Conservation (phyloP, 2,113 vertebrate genomes). For the Furnarius figulus region DNA sequence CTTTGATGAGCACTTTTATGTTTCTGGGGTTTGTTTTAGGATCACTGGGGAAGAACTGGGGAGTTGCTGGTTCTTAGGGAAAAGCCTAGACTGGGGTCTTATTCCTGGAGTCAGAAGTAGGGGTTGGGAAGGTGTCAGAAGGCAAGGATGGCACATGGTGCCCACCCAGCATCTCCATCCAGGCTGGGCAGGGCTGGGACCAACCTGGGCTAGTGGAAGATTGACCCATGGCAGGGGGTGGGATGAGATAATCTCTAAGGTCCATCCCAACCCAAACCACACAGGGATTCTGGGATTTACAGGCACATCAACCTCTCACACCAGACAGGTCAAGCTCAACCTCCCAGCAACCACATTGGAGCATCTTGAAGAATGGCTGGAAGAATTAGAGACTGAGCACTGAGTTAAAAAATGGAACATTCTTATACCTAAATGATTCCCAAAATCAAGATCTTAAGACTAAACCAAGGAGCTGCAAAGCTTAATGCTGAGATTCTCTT, state of each 20-base stretch:
- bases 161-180: background rate
- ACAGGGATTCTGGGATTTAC: background rate
- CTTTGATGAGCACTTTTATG: background rate
- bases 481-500: background rate
- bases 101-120: background rate
- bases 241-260: background rate
- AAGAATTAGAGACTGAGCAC: background rate
- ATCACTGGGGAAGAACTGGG: background rate
- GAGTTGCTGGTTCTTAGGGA: background rate
- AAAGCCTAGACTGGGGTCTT: background rate
- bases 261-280: background rate
- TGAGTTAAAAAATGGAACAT: background rate
- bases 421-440: background rate
- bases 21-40: background rate
- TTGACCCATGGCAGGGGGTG: background rate
- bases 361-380: background rate
- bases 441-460: background rate
- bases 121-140: background rate
- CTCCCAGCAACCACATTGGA: fast-evolving
- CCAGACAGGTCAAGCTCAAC: background rate
- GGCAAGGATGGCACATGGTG: background rate
- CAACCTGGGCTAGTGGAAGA: background rate
- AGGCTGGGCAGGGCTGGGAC: background rate
- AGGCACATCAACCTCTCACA: background rate
- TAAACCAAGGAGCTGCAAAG: background rate